A percentile compares a stretch with the other conserved stretches of the same genome.
Evolutionary conservation across 2,888 invertebrate genomes (phyloP).

Genomic region (Microchrysa polita): DNA sequence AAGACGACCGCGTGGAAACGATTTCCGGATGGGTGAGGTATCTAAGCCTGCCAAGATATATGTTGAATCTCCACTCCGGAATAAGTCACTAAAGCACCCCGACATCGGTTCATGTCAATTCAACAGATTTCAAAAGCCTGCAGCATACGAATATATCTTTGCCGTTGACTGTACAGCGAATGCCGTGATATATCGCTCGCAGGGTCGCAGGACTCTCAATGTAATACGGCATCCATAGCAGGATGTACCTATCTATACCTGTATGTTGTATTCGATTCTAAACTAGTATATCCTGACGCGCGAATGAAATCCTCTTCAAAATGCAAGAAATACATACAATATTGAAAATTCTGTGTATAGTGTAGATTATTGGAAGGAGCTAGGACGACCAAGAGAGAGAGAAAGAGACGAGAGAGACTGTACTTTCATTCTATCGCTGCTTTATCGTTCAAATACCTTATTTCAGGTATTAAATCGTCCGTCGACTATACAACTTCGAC

Average conservation of each 20-base stretch:
- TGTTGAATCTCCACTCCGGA: neutral
- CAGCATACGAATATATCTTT: conserved; percentile 47
- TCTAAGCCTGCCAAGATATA: neutral
- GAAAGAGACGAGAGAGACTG: no score
- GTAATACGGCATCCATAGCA: no score
- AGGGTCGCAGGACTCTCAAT: no score
- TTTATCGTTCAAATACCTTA: conserved; percentile 15
- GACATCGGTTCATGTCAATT: neutral
- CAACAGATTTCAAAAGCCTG: conserved; percentile 26
- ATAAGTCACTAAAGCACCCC: conserved; percentile 8
- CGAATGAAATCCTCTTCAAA: conserved; percentile 19
- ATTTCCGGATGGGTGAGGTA: neutral
- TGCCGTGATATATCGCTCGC: neutral
- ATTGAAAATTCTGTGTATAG: conserved; percentile 40
- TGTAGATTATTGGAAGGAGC: conserved; percentile 36
- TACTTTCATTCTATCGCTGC: neutral
- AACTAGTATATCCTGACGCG: conserved; percentile 27
- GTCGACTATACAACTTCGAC: no score
- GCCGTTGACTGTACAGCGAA: conserved; percentile 45
- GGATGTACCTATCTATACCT: no score
- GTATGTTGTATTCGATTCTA: conserved; percentile 18
- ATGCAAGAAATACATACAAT: conserved; percentile 19
- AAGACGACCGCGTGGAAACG: neutral
- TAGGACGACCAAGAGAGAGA: no score
- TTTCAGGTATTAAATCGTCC: conserved; percentile 5